phyloP scores from a whole-genome alignment of 2,888 invertebrate species.

The Drosophila nigritarsus region DNA sequence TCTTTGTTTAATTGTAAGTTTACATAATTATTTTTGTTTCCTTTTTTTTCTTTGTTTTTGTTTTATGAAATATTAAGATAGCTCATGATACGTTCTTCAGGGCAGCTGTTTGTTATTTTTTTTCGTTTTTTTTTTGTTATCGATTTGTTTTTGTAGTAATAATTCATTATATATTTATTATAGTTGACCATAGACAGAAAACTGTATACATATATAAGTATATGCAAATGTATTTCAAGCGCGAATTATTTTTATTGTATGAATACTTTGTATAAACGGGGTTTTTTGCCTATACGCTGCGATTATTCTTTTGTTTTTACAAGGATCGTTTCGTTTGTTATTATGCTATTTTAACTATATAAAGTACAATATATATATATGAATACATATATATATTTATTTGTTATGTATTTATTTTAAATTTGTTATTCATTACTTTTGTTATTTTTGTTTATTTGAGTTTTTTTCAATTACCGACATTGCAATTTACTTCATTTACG shows the following conservation, averaged over 20 bases:
- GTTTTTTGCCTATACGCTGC: slow-evolving; percentile 31
- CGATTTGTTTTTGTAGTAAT: slow-evolving; percentile 34
- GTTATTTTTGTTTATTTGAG: slow-evolving; percentile 32
- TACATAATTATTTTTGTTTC: slow-evolving; percentile 49
- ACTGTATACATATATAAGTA: slow-evolving; percentile 55
- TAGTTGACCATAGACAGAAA: slow-evolving; percentile 66
- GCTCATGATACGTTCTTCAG: slow-evolving; percentile 66
- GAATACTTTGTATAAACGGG: slow-evolving; percentile 69
- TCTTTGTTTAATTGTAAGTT: slow-evolving; percentile 65
- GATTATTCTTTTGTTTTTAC: slow-evolving; percentile 49
- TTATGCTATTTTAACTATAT: slow-evolving; percentile 55
- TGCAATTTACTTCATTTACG: slow-evolving; percentile 60
- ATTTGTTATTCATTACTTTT: slow-evolving; percentile 50
- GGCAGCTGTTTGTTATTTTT: slow-evolving; percentile 47
- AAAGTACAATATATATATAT: slow-evolving; percentile 21
- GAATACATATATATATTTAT: slow-evolving; percentile 19
- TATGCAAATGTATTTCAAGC: slow-evolving; percentile 63
- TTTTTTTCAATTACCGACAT: slow-evolving; percentile 51
- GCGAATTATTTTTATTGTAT: slow-evolving; percentile 70
- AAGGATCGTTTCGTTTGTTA: slow-evolving; percentile 42
- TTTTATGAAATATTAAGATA: slow-evolving; percentile 65
- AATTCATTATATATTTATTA: slow-evolving; percentile 43
- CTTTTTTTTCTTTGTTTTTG: slow-evolving; percentile 34
- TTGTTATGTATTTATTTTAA: slow-evolving; percentile 36
- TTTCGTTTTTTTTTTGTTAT: slow-evolving; percentile 9